These are phyloP conservation scores for Hestina assimilis DNA, from an alignment of 1,140 invertebrate genomes.

Conservation along the genomic window DNA sequence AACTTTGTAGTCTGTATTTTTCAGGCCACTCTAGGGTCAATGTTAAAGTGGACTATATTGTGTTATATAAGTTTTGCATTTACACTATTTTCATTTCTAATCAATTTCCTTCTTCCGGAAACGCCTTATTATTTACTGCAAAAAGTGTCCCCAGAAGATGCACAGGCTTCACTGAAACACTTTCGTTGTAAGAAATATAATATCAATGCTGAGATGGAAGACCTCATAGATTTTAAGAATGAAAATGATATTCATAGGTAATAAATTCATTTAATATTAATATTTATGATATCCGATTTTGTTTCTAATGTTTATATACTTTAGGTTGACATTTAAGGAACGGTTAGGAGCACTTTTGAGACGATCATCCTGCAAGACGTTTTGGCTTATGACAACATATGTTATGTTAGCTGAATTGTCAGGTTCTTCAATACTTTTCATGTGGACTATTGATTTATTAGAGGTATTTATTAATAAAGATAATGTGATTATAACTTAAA, in stretches of 20 bases:
- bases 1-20: slow-evolving; percentile 27
- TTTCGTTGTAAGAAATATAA: slow-evolving; percentile 37
- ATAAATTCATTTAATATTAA: slow-evolving; percentile 1
- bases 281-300: not conserved
- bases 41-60: slow-evolving; percentile 36
- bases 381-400: slow-evolving; percentile 35
- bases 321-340: slow-evolving; percentile 35
- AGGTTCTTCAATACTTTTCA: slow-evolving; percentile 33
- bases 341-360: slow-evolving; percentile 26
- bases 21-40: slow-evolving; percentile 41
- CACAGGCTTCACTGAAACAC: slow-evolving; percentile 26
- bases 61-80: slow-evolving; percentile 33
- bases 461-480: slow-evolving; percentile 31
- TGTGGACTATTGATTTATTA: slow-evolving; percentile 47
- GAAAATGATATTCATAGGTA: slow-evolving; percentile 48
- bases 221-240: slow-evolving; percentile 43
- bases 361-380: slow-evolving; percentile 35
- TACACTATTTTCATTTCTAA: slow-evolving; percentile 26
- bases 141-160: slow-evolving; percentile 27
- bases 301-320: slow-evolving; percentile 28
- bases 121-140: slow-evolving; percentile 52
- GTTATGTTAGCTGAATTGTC: slow-evolving; percentile 31
- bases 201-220: slow-evolving; percentile 38
- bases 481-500: too few species aligned
- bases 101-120: slow-evolving; percentile 42